phyloP scores from a whole-genome alignment of 1,140 invertebrate species.

The roundworm (Caenorhabditis elegans) region DNA sequence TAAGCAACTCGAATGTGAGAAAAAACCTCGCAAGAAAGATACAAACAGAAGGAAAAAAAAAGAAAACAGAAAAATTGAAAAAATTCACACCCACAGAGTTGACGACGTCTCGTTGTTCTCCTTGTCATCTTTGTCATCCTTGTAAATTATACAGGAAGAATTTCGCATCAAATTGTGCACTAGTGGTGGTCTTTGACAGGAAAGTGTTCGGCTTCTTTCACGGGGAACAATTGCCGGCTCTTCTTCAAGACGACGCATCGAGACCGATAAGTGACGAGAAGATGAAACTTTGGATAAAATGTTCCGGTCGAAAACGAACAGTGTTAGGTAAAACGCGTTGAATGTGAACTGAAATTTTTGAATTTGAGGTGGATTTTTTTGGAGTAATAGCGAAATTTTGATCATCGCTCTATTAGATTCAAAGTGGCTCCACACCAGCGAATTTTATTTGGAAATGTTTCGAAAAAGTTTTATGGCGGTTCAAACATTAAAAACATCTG shows the following conservation, averaged over 20 bases:
- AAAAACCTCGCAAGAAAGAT: neutral
- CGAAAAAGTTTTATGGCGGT: too few species aligned
- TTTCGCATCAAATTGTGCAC: constrained; percentile 33
- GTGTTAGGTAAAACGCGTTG: constrained; percentile 43
- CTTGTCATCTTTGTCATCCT: neutral
- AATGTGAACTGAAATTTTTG: constrained; percentile 41
- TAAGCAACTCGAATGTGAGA: constrained; percentile 20
- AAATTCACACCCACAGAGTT: constrained; percentile 23
- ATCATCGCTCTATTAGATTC: too few species aligned
- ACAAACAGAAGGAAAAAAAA: neutral
- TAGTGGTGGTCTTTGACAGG: constrained; percentile 1
- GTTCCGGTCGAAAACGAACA: constrained; percentile 42
- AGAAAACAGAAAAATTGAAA: too few species aligned
- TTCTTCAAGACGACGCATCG: constrained; percentile 39
- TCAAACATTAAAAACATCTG: too few species aligned
- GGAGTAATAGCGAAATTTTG: too few species aligned
- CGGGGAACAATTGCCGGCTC: constrained; percentile 36
- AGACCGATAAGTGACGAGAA: constrained; percentile 38
- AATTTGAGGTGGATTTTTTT: too few species aligned
- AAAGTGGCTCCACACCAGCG: too few species aligned
- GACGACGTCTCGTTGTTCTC: constrained; percentile 9
- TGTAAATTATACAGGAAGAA: constrained; percentile 34
- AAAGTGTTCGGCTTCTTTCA: constrained; percentile 36
- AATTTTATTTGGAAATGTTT: neutral
- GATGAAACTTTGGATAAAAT: constrained; percentile 30